These are phyloP conservation scores for Lordiphosa fenestrarum DNA, from an alignment of 2,888 invertebrate genomes.

Conservation along the genomic window DNA sequence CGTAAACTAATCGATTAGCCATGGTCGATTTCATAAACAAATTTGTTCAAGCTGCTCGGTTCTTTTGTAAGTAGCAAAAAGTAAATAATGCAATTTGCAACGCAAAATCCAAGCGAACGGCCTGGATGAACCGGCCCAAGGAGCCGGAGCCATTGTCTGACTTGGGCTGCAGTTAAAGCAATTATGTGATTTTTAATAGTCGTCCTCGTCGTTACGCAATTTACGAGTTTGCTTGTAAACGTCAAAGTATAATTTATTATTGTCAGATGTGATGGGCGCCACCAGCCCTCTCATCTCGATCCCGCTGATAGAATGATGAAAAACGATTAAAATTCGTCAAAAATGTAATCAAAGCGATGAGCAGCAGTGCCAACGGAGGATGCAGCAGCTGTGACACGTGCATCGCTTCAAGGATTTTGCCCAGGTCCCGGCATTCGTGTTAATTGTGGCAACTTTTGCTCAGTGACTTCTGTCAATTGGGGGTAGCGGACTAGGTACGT, in stretches of 20 bases:
- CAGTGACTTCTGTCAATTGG: constrained; percentile 52
- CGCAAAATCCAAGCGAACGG: constrained; percentile 31
- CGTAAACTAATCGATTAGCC: constrained; percentile 50
- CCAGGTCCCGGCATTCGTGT: constrained; percentile 31
- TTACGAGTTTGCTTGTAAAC: constrained; percentile 25
- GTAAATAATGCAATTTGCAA: constrained; percentile 65
- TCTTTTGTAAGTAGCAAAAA: constrained; percentile 47
- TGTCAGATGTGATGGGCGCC: constrained; percentile 48
- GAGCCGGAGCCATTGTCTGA: constrained; percentile 16
- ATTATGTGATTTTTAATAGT: constrained; percentile 70
- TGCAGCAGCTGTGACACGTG: constrained; percentile 49
- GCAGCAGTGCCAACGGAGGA: constrained; percentile 21
- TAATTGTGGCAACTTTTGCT: constrained; percentile 60
- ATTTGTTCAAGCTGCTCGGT: constrained; percentile 38
- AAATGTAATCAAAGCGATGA: constrained; percentile 43
- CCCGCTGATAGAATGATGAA: constrained; percentile 35
- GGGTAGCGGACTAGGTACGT: constrained; percentile 23
- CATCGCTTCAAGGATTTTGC: constrained; percentile 50
- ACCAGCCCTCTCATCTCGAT: constrained; percentile 22
- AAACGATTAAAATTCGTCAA: constrained; percentile 52
- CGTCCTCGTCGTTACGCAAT: constrained; percentile 53
- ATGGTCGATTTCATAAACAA: constrained; percentile 65
- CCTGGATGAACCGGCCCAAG: constrained; percentile 12
- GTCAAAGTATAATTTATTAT: constrained; percentile 58
- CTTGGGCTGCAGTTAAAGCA: constrained; percentile 57